phyloP scores from a whole-genome alignment of 2,888 invertebrate species.

The Heliconius charithonia region DNA sequence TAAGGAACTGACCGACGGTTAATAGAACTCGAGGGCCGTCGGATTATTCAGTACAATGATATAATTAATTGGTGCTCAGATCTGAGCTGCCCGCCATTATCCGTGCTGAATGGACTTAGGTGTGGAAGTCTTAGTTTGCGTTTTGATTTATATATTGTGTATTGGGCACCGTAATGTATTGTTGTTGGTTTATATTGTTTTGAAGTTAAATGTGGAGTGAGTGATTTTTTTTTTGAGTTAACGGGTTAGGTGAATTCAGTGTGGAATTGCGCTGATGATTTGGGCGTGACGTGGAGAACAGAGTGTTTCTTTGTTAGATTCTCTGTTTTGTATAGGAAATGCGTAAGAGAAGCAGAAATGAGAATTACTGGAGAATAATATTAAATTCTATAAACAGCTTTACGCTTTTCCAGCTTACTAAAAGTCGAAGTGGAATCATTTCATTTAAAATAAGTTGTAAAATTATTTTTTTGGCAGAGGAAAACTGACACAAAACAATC shows the following conservation, averaged over 20 bases:
- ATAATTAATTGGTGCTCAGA: constrained; percentile 82
- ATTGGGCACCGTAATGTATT: not conserved
- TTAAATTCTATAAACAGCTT: too few species aligned
- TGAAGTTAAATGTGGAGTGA: not conserved
- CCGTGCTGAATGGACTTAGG: constrained; percentile 61
- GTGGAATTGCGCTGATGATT: not conserved
- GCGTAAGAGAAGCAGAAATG: not conserved
- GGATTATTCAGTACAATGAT: constrained; percentile 76
- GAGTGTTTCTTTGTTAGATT: not conserved
- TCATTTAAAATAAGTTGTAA: too few species aligned
- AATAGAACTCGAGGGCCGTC: constrained; percentile 73
- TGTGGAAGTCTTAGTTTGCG: constrained; percentile 23
- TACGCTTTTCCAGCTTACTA: too few species aligned
- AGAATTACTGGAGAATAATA: not conserved
- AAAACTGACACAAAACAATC: too few species aligned
- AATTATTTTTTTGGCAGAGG: too few species aligned
- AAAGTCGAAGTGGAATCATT: too few species aligned
- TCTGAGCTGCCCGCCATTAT: constrained; percentile 70
- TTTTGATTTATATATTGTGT: constrained; percentile 17
- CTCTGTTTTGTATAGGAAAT: not conserved
- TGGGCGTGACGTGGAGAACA: not conserved
- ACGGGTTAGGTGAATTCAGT: not conserved
- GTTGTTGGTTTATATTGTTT: constrained; percentile 13
- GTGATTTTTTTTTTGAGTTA: not conserved
- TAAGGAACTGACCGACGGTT: constrained; percentile 80